These are phyloP conservation scores for Matsumyia berberina DNA, from an alignment of 2,888 invertebrate genomes.

Conservation along the genomic window DNA sequence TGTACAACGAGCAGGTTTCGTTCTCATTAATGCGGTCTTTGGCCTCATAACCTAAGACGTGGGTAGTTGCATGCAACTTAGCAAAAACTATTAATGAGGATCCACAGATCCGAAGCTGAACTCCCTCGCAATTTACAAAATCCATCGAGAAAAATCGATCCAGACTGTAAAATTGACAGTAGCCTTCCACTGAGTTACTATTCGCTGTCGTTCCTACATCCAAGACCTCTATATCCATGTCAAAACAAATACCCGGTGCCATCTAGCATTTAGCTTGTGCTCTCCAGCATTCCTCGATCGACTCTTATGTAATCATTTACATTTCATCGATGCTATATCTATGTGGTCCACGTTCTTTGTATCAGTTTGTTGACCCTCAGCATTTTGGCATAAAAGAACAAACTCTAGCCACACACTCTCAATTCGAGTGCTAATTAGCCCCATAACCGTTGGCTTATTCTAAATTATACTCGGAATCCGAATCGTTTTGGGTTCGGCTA, in stretches of 20 bases:
- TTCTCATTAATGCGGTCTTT: too few species aligned
- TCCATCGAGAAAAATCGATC: too few species aligned
- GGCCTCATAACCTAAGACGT: too few species aligned
- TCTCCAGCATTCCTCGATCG: neutral
- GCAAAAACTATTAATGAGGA: too few species aligned
- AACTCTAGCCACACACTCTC: conserved; percentile 36
- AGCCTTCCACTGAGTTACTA: too few species aligned
- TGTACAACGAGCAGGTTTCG: too few species aligned
- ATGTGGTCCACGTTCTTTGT: conserved; percentile 29
- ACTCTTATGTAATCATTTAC: conserved; percentile 21
- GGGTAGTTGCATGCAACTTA: too few species aligned
- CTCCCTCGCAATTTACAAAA: too few species aligned
- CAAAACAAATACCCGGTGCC: neutral
- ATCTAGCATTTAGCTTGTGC: neutral
- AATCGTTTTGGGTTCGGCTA: conserved; percentile 30
- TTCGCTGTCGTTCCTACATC: too few species aligned
- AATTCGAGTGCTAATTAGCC: conserved; percentile 51
- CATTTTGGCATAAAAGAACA: conserved; percentile 23
- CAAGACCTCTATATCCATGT: too few species aligned
- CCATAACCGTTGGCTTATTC: conserved; percentile 54
- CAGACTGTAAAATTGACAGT: too few species aligned
- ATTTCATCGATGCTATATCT: neutral
- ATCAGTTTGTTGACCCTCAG: conserved; percentile 63
- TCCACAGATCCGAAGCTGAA: too few species aligned
- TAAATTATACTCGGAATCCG: conserved; percentile 57